Evolutionary conservation across 2,113 vertebrate species (phyloP), one percentile per base, ranked within the genome.

Genomic region (Motacilla alba): DNA sequence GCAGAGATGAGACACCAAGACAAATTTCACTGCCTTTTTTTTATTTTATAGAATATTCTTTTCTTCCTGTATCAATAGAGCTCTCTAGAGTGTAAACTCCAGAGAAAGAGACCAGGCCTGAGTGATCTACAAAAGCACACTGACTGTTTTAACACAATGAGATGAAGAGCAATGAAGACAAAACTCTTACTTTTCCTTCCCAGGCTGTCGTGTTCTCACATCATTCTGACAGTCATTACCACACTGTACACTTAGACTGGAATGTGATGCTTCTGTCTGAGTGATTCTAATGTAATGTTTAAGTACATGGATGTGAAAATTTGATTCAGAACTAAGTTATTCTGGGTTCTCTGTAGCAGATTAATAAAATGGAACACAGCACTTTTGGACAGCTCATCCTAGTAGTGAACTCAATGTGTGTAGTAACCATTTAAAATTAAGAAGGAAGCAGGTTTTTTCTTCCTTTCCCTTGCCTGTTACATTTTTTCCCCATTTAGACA

Each of bases 171-270:
- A 70, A 39, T 10, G 33, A 95, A 87, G 56, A 91, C 44, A 77
- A 75, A 93, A 75, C 41, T 60, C 75, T 49, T 86, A 62, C 58
- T 89, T 59, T 41, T 90, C 56, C 60, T 80, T 90, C 33, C 35
- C 73, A 86, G 47, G 24, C 17, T 81, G 76, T 60, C 22, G 2
- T 27, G 18, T 74, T 86, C 79, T 92, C 72, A 22, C 73, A 39
- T 80, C 56, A 80, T 75, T 90, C 55, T 76, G 89, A 83, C 87
- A 89, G 82, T 55, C 84, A 88, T 90, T 87, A 90, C 33, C 72
- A 84, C 52, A 10, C 37, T 39, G 56, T 39, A 90, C 69, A 46
- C 82, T 92, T 39, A 55, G 47, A 68, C 18, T 24, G 21, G 37
- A 69, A 74, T 24, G 70, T 2, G 49, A 30, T 11, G 17, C 47